A percentile compares a stretch with the other conserved stretches of the same genome.
phyloP scores from a whole-genome alignment of 2,113 vertebrate species.

The Limanda limanda region DNA sequence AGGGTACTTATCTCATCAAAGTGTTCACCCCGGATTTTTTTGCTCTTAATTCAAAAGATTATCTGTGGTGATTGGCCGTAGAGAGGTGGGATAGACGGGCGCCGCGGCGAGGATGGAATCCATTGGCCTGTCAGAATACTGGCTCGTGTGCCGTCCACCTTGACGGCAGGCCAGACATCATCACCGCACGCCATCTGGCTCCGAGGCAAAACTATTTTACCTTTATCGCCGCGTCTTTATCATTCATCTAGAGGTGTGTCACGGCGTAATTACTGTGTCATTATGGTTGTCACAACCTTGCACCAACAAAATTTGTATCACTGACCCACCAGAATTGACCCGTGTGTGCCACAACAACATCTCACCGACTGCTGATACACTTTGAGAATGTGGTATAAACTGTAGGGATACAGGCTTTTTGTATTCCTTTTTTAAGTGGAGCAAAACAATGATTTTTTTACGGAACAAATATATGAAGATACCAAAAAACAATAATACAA shows the following conservation, averaged over 20 bases:
- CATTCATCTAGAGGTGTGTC: slow-evolving; percentile 54
- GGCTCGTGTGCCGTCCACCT: slow-evolving; percentile 60
- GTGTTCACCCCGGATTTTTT: slow-evolving; percentile 71
- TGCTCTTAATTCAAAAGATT: slow-evolving; percentile 84
- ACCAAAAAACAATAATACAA: too few relatives aligned
- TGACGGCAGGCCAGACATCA: slow-evolving; percentile 71
- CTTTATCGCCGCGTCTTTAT: slow-evolving; percentile 55
- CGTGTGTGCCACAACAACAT: slow-evolving; percentile 4
- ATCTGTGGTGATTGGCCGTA: slow-evolving; percentile 77
- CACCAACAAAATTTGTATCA: slow-evolving; percentile 46
- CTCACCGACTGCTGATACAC: background rate
- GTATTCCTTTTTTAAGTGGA: background rate
- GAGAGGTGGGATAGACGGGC: slow-evolving; percentile 56
- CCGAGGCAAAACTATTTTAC: slow-evolving; percentile 55
- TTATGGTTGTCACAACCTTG: slow-evolving; percentile 61
- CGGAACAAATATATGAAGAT: too few relatives aligned
- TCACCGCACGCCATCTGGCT: slow-evolving; percentile 63
- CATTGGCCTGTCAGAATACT: slow-evolving; percentile 60
- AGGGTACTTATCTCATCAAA: slow-evolving; percentile 79
- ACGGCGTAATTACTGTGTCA: slow-evolving; percentile 57
- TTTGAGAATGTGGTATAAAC: background rate
- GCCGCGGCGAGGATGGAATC: slow-evolving; percentile 40
- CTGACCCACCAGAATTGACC: slow-evolving; percentile 41
- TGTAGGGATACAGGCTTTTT: background rate
- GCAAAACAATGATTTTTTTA: background rate